Percentiles rank a stretch among this genome's conserved stretches.
These are phyloP conservation scores for Forpus xanthops DNA, from an alignment of 2,797 vertebrate genomes.

Conservation along the genomic window DNA sequence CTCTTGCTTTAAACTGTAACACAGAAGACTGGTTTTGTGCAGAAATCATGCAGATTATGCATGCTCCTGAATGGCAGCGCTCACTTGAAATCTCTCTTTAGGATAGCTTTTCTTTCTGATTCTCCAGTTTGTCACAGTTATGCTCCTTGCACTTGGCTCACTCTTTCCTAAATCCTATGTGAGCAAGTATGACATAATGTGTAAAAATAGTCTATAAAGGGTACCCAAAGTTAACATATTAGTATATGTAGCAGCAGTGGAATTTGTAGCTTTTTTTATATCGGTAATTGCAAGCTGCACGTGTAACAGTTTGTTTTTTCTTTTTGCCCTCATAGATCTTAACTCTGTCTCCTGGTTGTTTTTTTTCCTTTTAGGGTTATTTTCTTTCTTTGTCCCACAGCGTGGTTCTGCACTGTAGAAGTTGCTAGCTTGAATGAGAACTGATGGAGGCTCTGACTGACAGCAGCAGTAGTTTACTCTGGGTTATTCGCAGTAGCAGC, in stretches of 20 bases:
- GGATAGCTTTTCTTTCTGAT: not conserved
- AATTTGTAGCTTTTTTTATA: not conserved
- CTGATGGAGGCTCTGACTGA: not conserved
- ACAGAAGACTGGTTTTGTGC: not conserved
- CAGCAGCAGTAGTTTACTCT: not conserved
- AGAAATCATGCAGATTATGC: not conserved
- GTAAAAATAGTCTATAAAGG: not conserved
- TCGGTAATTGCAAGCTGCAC: not conserved
- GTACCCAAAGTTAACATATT: not conserved
- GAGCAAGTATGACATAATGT: not conserved
- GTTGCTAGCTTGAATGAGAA: not conserved
- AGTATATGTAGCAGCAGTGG: not conserved
- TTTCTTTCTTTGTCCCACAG: not conserved
- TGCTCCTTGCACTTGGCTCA: not conserved
- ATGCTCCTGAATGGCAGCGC: not conserved
- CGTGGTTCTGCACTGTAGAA: not conserved
- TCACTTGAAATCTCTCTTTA: not conserved
- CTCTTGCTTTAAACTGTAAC: not conserved
- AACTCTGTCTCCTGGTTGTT: not conserved
- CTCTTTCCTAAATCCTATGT: not conserved
- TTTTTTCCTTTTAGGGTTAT: not conserved
- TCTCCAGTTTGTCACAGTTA: not conserved
- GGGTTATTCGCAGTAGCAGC: not conserved
- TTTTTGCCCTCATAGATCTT: not conserved
- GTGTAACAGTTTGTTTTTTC: not conserved